Conservation (phyloP, 2,888 invertebrate species). For the Cephus spinipes region DNA sequence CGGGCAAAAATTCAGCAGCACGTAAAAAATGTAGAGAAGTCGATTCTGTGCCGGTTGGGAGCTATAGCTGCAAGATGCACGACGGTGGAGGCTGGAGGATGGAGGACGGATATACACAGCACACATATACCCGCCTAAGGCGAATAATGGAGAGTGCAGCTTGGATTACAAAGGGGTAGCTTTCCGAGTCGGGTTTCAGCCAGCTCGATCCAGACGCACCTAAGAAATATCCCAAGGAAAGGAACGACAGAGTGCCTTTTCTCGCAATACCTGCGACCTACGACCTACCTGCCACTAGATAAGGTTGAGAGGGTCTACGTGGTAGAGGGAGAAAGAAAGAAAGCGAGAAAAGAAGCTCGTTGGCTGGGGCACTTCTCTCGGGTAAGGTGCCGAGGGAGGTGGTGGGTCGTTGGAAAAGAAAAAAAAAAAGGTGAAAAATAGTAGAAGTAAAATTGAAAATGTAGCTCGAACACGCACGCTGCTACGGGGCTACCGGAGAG, state of each 20-base stretch:
- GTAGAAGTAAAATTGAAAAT: constrained; percentile 41
- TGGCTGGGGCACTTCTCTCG: not conserved
- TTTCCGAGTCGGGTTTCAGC: not conserved
- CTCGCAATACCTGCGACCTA: not conserved
- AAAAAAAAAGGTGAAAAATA: constrained; percentile 27
- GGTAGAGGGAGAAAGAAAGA: not conserved
- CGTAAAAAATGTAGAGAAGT: not conserved
- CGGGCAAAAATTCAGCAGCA: not conserved
- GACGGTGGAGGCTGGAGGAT: not conserved
- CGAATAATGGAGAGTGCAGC: not conserved
- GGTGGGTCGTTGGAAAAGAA: constrained; percentile 2
- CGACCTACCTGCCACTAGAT: not conserved
- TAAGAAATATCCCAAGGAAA: not conserved
- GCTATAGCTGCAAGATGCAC: not conserved
- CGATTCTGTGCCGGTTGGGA: not conserved
- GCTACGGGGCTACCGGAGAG: not conserved
- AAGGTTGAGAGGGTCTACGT: not conserved
- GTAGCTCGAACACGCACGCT: constrained; percentile 23
- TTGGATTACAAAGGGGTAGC: not conserved
- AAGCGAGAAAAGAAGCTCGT: not conserved
- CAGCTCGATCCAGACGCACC: not conserved
- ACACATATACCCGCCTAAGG: not conserved
- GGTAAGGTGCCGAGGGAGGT: constrained; percentile 2
- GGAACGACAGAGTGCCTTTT: not conserved
- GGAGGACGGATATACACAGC: not conserved